Evolutionary conservation across 2,797 vertebrate species (phyloP).

Genomic region (Enoplosus armatus): DNA sequence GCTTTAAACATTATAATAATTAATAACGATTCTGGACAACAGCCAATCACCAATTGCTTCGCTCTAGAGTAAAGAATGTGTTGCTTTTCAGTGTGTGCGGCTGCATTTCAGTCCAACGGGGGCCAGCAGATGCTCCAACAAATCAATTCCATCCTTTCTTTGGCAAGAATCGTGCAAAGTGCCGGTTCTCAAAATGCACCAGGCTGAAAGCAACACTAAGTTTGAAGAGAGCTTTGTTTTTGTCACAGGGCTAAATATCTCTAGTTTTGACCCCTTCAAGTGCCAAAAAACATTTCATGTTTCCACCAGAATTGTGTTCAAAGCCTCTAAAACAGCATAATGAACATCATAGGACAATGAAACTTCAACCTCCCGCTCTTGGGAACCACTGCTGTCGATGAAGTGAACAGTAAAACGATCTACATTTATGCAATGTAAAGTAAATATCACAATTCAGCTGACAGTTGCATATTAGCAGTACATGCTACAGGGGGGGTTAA

Average conservation of each 20-base stretch:
- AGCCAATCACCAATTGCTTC: constrained; percentile 29
- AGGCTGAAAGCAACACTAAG: neutral
- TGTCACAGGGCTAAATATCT: neutral
- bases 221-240: neutral
- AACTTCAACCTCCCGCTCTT: no score
- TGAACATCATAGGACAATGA: neutral
- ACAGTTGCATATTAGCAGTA: neutral
- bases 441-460: neutral
- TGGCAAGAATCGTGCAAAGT: constrained; percentile 41
- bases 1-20: constrained; percentile 36
- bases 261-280: neutral
- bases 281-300: neutral
- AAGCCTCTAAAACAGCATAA: neutral
- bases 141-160: constrained; percentile 43
- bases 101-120: constrained; percentile 42
- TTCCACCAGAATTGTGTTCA: neutral
- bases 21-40: constrained; percentile 52
- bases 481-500: neutral
- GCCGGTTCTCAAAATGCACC: constrained; percentile 5
- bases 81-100: constrained; percentile 28
- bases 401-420: neutral
- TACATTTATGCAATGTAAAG: neutral
- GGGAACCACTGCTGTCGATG: no score
- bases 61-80: constrained; percentile 11
- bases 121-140: constrained; percentile 61